These are phyloP conservation scores for Colletes collaris DNA, from an alignment of 2,888 invertebrate genomes.

Conservation along the genomic window DNA sequence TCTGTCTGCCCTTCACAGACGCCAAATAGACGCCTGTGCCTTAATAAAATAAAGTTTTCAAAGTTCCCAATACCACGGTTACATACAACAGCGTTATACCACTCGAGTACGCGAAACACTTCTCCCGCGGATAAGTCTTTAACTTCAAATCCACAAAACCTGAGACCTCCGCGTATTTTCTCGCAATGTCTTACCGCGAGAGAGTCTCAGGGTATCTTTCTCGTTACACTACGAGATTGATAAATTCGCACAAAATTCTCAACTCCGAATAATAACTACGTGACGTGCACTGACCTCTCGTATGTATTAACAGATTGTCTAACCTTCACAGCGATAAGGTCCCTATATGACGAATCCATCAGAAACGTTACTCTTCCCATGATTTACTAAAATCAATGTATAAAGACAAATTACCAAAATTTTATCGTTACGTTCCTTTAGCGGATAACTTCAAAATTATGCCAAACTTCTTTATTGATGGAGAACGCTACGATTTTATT, in stretches of 20 bases:
- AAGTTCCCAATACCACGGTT: constrained; percentile 56
- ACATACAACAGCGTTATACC: constrained; percentile 64
- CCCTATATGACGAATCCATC: constrained; percentile 38
- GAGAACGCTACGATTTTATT: background rate
- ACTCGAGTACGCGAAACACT: constrained; percentile 54
- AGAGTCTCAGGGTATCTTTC: constrained; percentile 67
- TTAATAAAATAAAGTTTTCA: constrained; percentile 59
- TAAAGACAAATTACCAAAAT: background rate
- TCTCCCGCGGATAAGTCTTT: constrained; percentile 35
- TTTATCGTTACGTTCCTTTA: background rate
- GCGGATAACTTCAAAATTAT: background rate
- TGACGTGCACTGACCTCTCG: constrained; percentile 81
- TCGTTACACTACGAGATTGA: constrained; percentile 62
- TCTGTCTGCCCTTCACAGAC: constrained; percentile 63
- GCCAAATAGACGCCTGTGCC: constrained; percentile 58
- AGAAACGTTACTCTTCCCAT: background rate
- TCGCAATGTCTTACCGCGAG: constrained; percentile 67
- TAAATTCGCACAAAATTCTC: constrained; percentile 69
- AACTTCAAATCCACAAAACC: constrained; percentile 35
- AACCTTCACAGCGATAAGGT: constrained; percentile 48
- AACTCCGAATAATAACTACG: constrained; percentile 75
- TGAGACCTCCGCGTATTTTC: constrained; percentile 67
- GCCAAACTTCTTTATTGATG: background rate
- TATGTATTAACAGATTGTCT: constrained; percentile 61
- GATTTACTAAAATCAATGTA: background rate